Evolutionary conservation across 2,797 vertebrate genomes (phyloP), one percentile per base, ranked within the genome.

Genomic region (Cyclura pinguis): DNA sequence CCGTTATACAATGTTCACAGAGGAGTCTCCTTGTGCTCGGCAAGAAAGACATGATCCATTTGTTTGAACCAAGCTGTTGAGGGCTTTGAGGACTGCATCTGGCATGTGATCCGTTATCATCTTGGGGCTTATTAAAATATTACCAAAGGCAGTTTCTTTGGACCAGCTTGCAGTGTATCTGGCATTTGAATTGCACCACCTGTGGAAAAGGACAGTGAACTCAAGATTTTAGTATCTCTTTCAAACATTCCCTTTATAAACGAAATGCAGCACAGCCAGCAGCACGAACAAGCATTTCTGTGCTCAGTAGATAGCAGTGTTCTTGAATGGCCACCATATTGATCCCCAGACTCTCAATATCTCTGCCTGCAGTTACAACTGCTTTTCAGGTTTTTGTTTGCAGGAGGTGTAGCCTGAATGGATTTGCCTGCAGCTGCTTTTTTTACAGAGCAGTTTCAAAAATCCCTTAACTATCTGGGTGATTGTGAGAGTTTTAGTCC

Each of bases 71-170:
- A 99, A 96, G 24, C 97, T 97, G 92, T 95, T 95, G 83, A 99
- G 97, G 0, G 98, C 98, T 67, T 95, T 94, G 24, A 98, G 98
- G 91, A 99, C 96, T 29, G 96, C 91, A 2, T 99, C 98, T 0
- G 99, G 99, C 98, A 99, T 98, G 97, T 99, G 99, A 95, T 99
- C 98, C 0, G 97, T 96, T 1, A 99, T 93, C 99, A 99, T 99
- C 96, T 97, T 98, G 5, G 99, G 99, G 92, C 98, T 98, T 96
- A 99, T 99, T 95, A 99, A 96, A 91, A 99, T 97, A 90, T 97
- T 99, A 95, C 97, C 96, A 96, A 99, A 99, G 0, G 97, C 95
- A 0, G 94, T 97, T 91, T 98, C 98, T 0, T 96, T 97, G 8
- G 98, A 97, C 99, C 99, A 99, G 52, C 96, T 97, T 0, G 98